These are phyloP conservation scores for Phoxinus dragarum DNA, from an alignment of 2,797 vertebrate species.

Conservation along the genomic window DNA sequence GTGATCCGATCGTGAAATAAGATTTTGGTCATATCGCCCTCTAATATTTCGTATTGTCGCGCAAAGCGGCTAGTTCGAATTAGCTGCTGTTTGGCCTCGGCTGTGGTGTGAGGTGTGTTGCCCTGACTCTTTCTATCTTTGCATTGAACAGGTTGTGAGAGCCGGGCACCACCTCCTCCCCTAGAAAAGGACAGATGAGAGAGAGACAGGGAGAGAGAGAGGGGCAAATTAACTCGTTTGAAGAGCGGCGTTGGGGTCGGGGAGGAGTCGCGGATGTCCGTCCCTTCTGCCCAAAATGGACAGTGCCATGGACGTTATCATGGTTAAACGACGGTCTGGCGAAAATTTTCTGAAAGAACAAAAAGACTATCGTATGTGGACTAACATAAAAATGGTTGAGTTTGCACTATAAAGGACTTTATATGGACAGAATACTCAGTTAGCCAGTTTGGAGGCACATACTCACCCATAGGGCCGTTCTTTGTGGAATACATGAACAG, in stretches of 20 bases:
- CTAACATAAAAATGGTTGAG: conserved; percentile 25
- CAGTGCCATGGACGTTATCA: conserved; percentile 58
- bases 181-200: conserved; percentile 73
- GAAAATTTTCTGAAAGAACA: conserved; percentile 53
- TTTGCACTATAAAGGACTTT: conserved; percentile 44
- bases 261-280: conserved; percentile 64
- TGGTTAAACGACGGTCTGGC: conserved; percentile 59
- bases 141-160: conserved; percentile 87
- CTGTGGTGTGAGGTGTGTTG: conserved; percentile 77
- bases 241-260: conserved; percentile 70
- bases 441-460: conserved; percentile 50
- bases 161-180: conserved; percentile 74
- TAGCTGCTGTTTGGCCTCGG: conserved; percentile 61
- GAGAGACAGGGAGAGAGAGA: conserved; percentile 76
- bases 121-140: conserved; percentile 87
- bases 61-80: conserved; percentile 30
- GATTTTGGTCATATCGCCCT: neutral
- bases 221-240: conserved; percentile 75
- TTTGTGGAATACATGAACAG: conserved; percentile 40
- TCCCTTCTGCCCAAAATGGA: conserved; percentile 70
- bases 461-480: conserved; percentile 7
- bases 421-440: conserved; percentile 47
- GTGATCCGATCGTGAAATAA: neutral
- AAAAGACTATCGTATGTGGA: conserved; percentile 54
- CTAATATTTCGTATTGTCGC: conserved; percentile 18